phyloP scores from a whole-genome alignment of 1,140 invertebrate species.

The Trachymyrmex cornetzi region DNA sequence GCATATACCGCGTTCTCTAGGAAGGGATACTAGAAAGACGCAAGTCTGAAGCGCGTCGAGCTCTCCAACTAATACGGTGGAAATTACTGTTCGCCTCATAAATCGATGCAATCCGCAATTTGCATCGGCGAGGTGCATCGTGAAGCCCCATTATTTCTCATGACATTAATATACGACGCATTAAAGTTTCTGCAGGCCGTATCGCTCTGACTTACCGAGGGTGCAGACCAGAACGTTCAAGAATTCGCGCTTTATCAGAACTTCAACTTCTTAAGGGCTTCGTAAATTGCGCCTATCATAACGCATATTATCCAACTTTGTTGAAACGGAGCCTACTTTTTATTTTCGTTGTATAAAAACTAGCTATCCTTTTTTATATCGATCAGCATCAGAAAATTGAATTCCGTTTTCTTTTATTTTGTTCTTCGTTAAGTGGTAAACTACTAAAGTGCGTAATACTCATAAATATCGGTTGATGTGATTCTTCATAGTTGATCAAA shows the following conservation, averaged over 20 bases:
- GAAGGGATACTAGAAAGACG: conserved; percentile 12
- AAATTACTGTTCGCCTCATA: conserved; percentile 74
- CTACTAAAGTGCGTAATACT: conserved; percentile 4
- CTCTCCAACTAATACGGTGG: conserved; percentile 54
- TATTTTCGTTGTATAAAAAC: background rate
- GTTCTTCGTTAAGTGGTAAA: background rate
- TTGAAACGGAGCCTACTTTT: no score
- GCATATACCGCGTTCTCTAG: conserved; percentile 11
- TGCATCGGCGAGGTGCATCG: conserved; percentile 58
- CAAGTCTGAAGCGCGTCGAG: background rate
- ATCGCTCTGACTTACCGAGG: conserved; percentile 5
- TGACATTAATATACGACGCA: conserved; percentile 51
- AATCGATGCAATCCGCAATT: conserved; percentile 70
- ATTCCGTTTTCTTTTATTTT: background rate
- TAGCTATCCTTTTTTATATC: background rate
- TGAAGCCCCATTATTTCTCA: conserved; percentile 35
- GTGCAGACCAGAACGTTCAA: no score
- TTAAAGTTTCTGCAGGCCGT: conserved; percentile 24
- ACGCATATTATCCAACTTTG: no score
- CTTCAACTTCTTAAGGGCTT: background rate
- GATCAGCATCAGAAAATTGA: background rate
- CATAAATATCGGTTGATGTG: background rate
- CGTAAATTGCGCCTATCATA: background rate
- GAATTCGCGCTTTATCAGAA: background rate
- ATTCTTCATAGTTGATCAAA: background rate